These are phyloP conservation scores for Chrysopa pallens DNA, from an alignment of 1,140 invertebrate genomes.

Conservation along the genomic window DNA sequence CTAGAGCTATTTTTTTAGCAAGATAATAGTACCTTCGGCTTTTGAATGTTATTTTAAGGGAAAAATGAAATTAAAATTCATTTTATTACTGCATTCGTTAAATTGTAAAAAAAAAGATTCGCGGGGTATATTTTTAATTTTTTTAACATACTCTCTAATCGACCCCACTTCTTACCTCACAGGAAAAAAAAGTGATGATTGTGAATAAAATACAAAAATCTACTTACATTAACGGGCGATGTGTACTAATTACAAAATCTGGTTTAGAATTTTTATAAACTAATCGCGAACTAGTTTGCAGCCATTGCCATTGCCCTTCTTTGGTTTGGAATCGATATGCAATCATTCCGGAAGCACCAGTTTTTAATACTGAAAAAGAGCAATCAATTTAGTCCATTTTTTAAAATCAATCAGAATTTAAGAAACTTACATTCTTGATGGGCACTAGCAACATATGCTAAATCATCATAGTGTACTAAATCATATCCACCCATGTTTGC, in stretches of 20 bases:
- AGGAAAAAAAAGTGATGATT: too few species aligned
- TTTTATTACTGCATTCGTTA: too few species aligned
- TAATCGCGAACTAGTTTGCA: slow-evolving; percentile 90
- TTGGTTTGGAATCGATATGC: slow-evolving; percentile 92
- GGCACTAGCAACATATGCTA: slow-evolving; percentile 93
- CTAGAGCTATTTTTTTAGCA: too few species aligned
- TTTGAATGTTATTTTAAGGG: too few species aligned
- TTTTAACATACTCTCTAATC: too few species aligned
- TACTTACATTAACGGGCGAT: slow-evolving; percentile 88
- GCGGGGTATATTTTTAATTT: too few species aligned
- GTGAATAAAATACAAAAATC: too few species aligned
- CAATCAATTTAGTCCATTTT: background rate
- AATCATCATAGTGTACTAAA: slow-evolving; percentile 91
- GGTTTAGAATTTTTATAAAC: slow-evolving; percentile 99
- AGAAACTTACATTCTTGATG: slow-evolving; percentile 89
- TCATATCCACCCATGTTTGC: slow-evolving; percentile 90
- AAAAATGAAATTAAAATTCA: too few species aligned
- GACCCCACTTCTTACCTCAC: too few species aligned
- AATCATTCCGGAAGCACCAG: slow-evolving; percentile 94
- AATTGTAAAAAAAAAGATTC: too few species aligned
- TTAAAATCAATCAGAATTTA: background rate
- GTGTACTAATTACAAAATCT: slow-evolving; percentile 95
- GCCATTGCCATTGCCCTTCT: slow-evolving; percentile 90
- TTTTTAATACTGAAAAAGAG: slow-evolving; percentile 73
- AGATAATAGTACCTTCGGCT: too few species aligned